A percentile compares a stretch with the other conserved stretches of the same genome.
Evolutionary conservation across 2,113 vertebrate species (phyloP).

Genomic region (Erinaceus europaeus): DNA sequence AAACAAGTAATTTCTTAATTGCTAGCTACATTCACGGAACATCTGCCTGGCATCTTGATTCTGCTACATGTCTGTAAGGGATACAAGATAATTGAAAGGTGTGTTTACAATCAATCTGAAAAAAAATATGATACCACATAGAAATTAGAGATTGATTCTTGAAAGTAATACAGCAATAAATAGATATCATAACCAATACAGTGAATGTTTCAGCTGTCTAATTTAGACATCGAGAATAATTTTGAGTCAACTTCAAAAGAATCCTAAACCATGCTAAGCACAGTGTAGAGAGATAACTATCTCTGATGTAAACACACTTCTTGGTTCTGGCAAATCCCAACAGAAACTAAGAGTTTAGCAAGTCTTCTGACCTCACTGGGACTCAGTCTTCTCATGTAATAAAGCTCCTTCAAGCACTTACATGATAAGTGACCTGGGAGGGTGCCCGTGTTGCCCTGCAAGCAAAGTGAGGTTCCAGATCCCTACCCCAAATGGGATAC

Average conservation of each 20-base stretch:
- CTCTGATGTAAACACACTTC: neutral
- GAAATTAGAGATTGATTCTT: neutral
- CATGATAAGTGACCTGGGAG: neutral
- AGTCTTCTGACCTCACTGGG: neutral
- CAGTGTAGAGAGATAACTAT: neutral
- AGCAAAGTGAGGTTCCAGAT: too few species aligned
- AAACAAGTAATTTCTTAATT: neutral
- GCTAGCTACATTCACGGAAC: neutral
- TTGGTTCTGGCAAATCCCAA: neutral
- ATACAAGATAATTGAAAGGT: neutral
- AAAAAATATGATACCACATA: neutral
- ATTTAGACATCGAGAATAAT: neutral
- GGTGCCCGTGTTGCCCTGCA: too few species aligned
- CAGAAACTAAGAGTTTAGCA: neutral
- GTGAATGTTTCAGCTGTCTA: neutral
- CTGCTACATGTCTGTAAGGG: neutral
- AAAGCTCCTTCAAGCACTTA: neutral
- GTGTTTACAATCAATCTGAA: neutral
- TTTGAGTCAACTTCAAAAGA: constrained; percentile 7
- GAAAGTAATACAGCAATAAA: neutral
- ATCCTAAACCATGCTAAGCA: neutral
- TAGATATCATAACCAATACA: neutral
- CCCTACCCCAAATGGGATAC: too few species aligned
- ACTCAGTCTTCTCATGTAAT: neutral
- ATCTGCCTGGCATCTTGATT: neutral